Conservation (phyloP, 1,140 invertebrate species). For the Telenomus remus region DNA sequence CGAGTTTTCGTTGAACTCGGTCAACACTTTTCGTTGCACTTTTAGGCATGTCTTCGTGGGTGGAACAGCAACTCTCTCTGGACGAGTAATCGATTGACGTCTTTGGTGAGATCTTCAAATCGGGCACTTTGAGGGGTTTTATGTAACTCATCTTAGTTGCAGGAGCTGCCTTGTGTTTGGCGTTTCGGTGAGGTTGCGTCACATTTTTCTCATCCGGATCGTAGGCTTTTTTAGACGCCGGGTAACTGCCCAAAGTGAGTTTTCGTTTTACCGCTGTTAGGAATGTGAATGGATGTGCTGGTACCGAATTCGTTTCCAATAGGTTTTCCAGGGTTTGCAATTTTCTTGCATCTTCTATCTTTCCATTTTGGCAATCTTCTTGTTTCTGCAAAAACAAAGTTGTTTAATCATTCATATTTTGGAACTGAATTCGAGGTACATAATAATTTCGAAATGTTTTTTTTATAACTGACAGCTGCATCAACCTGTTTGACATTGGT, state of each 20-base stretch:
- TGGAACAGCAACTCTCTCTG: constrained; percentile 61
- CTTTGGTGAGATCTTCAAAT: constrained; percentile 72
- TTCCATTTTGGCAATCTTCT: constrained; percentile 46
- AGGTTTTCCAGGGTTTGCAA: constrained; percentile 61
- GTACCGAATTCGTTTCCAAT: constrained; percentile 60
- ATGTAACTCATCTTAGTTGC: constrained; percentile 68
- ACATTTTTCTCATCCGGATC: constrained; percentile 51
- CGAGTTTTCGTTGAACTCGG: constrained; percentile 68
- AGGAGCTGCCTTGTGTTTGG: constrained; percentile 39
- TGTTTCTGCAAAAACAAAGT: constrained; percentile 49
- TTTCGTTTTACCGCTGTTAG: constrained; percentile 72
- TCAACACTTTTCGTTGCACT: constrained; percentile 64
- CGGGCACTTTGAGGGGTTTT: constrained; percentile 70
- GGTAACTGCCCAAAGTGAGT: constrained; percentile 59
- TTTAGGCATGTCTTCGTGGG: constrained; percentile 62
- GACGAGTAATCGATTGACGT: constrained; percentile 65
- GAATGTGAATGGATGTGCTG: constrained; percentile 72
- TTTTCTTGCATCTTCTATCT: constrained; percentile 43
- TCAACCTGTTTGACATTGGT: constrained; percentile 62
- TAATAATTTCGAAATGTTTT: too few species aligned
- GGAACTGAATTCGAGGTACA: background rate
- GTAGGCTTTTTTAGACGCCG: constrained; percentile 56
- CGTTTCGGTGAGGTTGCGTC: constrained; percentile 36
- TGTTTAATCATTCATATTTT: constrained; percentile 47
- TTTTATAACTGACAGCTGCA: constrained; percentile 35